phyloP scores from a whole-genome alignment of 2,797 vertebrate species.

The Telmatherina bonti region DNA sequence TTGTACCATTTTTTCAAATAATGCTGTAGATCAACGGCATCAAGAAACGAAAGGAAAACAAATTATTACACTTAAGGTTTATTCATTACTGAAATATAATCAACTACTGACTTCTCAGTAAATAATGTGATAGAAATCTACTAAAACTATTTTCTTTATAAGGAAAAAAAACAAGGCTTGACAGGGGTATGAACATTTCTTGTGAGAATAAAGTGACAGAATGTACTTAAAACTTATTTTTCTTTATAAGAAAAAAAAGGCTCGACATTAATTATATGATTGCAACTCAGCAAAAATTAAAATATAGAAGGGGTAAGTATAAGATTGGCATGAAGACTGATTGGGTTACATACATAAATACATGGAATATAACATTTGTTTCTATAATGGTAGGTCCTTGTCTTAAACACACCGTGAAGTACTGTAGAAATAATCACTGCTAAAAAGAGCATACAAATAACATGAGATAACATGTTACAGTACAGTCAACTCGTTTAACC shows the following conservation, averaged over 20 bases:
- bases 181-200: slow-evolving; percentile 79
- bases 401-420: slow-evolving; percentile 80
- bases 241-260: slow-evolving; percentile 77
- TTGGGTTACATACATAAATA: slow-evolving; percentile 85
- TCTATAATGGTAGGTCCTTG: slow-evolving; percentile 83
- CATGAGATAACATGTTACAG: slow-evolving; percentile 86
- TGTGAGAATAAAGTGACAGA: slow-evolving; percentile 75
- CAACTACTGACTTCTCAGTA: slow-evolving; percentile 87
- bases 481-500: slow-evolving; percentile 82
- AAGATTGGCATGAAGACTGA: slow-evolving; percentile 83
- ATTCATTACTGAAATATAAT: slow-evolving; percentile 88
- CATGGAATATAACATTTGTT: slow-evolving; percentile 82
- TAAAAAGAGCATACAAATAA: slow-evolving; percentile 86
- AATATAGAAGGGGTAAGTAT: slow-evolving; percentile 74
- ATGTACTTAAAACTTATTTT: slow-evolving; percentile 67
- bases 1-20: slow-evolving; percentile 39
- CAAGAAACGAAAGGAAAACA: slow-evolving; percentile 69
- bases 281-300: slow-evolving; percentile 82
- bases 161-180: slow-evolving; percentile 78
- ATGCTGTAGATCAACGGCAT: slow-evolving; percentile 30
- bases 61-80: slow-evolving; percentile 83
- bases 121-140: slow-evolving; percentile 89
- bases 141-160: slow-evolving; percentile 82
- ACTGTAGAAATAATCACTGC: slow-evolving; percentile 85
- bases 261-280: slow-evolving; percentile 79